phyloP scores from a whole-genome alignment of 2,113 vertebrate genomes.

The Albula goreensis region DNA sequence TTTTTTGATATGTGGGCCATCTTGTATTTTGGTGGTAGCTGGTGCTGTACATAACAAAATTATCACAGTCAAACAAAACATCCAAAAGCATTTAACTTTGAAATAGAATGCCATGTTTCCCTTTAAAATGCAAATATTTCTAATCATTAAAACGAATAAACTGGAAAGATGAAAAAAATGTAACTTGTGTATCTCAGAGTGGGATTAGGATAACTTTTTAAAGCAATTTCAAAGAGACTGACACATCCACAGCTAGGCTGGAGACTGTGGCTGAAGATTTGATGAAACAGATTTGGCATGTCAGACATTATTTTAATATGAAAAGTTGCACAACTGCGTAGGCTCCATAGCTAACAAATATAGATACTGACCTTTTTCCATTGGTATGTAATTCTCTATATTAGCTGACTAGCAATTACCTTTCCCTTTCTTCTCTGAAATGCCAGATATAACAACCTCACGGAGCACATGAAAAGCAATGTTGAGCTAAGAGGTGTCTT shows the following conservation, averaged over 20 bases:
- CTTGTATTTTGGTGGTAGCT: neutral
- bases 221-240: neutral
- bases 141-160: neutral
- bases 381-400: neutral
- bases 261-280: neutral
- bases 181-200: neutral
- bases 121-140: neutral
- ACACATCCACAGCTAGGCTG: neutral
- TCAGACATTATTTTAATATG: slow-evolving; percentile 2
- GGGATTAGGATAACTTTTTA: neutral
- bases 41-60: neutral
- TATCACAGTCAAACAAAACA: no score
- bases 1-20: neutral
- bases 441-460: neutral
- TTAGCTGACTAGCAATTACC: neutral
- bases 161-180: neutral
- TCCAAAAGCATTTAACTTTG: neutral
- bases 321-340: neutral
- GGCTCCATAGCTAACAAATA: neutral
- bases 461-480: neutral
- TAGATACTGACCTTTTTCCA: neutral
- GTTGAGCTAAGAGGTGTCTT: neutral
- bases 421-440: neutral
- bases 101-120: no score
- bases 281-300: neutral